Conservation (phyloP, 2,113 vertebrate genomes). For the Isurus oxyrinchus region DNA sequence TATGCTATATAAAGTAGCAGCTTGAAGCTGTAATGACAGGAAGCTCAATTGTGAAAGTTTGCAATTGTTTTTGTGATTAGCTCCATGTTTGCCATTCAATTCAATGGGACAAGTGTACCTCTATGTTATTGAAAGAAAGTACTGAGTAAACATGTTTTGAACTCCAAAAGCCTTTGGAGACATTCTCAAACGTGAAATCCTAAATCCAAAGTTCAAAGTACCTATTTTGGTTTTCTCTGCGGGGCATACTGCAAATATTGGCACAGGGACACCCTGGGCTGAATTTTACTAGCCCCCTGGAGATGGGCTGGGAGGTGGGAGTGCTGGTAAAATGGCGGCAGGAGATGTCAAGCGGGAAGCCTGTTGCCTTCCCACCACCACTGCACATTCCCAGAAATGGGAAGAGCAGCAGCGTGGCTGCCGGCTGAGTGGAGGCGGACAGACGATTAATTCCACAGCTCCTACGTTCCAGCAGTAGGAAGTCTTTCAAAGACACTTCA, state of each 20-base stretch:
- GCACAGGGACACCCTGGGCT: background rate
- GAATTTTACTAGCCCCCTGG: background rate
- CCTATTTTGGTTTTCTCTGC: background rate
- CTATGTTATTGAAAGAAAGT: background rate
- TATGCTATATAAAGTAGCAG: slow-evolving; percentile 22
- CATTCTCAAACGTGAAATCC: too few relatives aligned
- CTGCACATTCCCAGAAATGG: too few relatives aligned
- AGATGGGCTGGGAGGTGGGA: too few relatives aligned
- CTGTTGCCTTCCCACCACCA: too few relatives aligned
- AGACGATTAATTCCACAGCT: too few relatives aligned
- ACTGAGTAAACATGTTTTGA: background rate
- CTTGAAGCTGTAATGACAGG: background rate
- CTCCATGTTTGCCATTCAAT: background rate
- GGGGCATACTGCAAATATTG: background rate
- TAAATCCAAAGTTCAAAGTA: too few relatives aligned
- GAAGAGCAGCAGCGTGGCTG: too few relatives aligned
- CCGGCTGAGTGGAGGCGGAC: too few relatives aligned
- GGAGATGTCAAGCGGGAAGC: too few relatives aligned
- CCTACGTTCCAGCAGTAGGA: too few relatives aligned
- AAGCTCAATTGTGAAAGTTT: background rate
- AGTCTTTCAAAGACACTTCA: too few relatives aligned
- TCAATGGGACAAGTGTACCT: background rate
- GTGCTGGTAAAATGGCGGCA: too few relatives aligned
- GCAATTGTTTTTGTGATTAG: slow-evolving; percentile 1
- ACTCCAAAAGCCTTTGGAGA: background rate